Percentiles rank a stretch among this genome's conserved stretches.
phyloP scores from a whole-genome alignment of 2,888 invertebrate species.

The Heliconius hortense region DNA sequence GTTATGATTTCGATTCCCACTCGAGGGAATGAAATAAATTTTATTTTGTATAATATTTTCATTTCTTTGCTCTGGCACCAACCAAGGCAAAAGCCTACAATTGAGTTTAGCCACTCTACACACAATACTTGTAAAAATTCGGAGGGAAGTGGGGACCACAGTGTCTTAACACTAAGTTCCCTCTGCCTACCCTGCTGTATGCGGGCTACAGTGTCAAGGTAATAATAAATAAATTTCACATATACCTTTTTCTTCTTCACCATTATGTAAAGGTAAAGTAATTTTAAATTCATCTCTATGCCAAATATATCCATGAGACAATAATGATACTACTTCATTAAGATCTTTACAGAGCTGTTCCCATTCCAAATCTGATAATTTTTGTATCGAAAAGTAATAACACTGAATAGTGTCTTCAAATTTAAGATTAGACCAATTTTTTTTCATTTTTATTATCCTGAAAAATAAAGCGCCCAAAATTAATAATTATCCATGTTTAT shows the following conservation, averaged over 20 bases:
- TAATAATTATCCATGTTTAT: background rate
- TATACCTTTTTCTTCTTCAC: conserved; percentile 47
- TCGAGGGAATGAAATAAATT: no score
- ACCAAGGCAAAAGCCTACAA: no score
- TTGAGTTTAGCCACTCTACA: no score
- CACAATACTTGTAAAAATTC: no score
- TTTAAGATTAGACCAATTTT: conserved; percentile 33
- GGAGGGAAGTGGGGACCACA: no score
- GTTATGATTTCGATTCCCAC: no score
- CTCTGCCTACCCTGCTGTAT: no score
- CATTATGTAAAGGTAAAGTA: conserved; percentile 50
- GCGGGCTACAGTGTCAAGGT: no score
- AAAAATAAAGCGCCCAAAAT: background rate
- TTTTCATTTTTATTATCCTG: conserved; percentile 18
- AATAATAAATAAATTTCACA: background rate
- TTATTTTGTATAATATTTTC: no score
- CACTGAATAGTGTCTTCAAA: conserved; percentile 89
- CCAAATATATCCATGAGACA: conserved; percentile 72
- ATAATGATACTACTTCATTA: conserved; percentile 69
- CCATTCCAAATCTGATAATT: conserved; percentile 62
- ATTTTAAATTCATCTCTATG: conserved; percentile 68
- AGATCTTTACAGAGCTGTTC: conserved; percentile 55
- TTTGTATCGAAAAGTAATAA: conserved; percentile 84
- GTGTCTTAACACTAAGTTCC: no score
- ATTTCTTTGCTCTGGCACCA: no score